Percentiles rank a stretch among this genome's conserved stretches.
These are phyloP conservation scores for Phataginus tetradactyla DNA, from an alignment of 2,797 vertebrate species.

Conservation along the genomic window DNA sequence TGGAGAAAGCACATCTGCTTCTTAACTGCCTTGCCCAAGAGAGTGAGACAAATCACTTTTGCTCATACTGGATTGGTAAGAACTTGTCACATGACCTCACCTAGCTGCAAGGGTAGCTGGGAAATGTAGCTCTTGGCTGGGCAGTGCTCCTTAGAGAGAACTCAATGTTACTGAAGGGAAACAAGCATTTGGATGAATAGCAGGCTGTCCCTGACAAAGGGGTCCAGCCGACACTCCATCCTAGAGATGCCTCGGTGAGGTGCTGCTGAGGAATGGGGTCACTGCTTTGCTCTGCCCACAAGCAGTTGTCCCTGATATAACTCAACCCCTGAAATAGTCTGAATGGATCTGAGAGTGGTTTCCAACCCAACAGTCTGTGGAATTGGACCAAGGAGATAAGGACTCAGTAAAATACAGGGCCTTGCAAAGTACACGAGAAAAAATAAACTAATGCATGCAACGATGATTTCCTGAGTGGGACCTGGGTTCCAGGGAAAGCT, in stretches of 20 bases:
- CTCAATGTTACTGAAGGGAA: not conserved
- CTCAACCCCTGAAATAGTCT: slow-evolving; percentile 17
- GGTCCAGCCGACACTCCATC: not conserved
- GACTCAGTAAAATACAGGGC: slow-evolving; percentile 68
- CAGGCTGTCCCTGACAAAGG: not conserved
- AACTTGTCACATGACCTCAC: not conserved
- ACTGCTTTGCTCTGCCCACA: not conserved
- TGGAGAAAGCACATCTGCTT: not conserved
- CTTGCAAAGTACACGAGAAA: slow-evolving; percentile 51
- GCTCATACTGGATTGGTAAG: not conserved
- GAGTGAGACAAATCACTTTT: not conserved
- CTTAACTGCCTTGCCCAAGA: not conserved
- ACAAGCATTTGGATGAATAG: not conserved
- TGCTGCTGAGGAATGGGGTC: not conserved
- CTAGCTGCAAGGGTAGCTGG: not conserved
- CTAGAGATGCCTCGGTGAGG: not conserved
- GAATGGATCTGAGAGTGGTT: slow-evolving; percentile 72
- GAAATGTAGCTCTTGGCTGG: slow-evolving; percentile 32
- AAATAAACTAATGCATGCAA: slow-evolving; percentile 69
- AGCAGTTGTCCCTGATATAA: not conserved
- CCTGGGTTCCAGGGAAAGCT: slow-evolving; percentile 65
- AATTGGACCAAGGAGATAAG: slow-evolving; percentile 79
- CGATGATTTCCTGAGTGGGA: slow-evolving; percentile 79
- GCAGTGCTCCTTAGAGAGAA: not conserved
- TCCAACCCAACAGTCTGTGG: slow-evolving; percentile 80